These are phyloP conservation scores for Cecidostiba fungosa DNA, from an alignment of 2,888 invertebrate genomes.

Conservation along the genomic window DNA sequence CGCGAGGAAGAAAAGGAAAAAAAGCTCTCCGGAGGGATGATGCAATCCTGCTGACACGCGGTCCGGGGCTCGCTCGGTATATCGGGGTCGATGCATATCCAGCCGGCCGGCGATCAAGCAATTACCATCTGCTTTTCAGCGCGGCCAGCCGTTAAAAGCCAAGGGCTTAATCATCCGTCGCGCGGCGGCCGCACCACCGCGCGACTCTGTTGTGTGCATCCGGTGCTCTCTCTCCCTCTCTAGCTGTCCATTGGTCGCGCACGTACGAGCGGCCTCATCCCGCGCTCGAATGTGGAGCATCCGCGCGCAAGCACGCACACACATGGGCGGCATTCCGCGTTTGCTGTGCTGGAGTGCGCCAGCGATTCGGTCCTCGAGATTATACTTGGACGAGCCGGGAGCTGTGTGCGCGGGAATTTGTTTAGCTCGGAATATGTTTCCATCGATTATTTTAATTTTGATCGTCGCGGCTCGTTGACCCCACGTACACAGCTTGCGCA, in stretches of 20 bases:
- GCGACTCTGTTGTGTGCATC: constrained; percentile 28
- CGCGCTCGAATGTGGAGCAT: neutral
- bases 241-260: neutral
- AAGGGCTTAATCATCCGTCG: constrained; percentile 56
- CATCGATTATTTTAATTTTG: no score
- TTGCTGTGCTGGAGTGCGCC: neutral
- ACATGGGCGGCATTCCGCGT: neutral
- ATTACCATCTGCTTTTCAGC: constrained; percentile 58
- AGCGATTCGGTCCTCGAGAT: neutral
- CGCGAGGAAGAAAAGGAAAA: constrained; percentile 7
- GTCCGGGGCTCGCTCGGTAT: neutral
- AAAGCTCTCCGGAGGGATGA: neutral
- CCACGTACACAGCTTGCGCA: no score
- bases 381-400: no score
- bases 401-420: no score
- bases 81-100: constrained; percentile 36
- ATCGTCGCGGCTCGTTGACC: no score
- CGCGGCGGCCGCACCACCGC: neutral
- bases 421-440: no score
- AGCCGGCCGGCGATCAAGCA: constrained; percentile 23
- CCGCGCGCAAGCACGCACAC: neutral
- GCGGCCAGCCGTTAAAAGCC: constrained; percentile 51
- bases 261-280: neutral
- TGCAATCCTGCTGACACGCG: neutral
- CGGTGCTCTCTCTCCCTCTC: constrained; percentile 7